Percentiles rank a stretch among this genome's conserved stretches.
Conservation (phyloP, 2,797 vertebrate species). For the Sternarchorhynchus goeldii region DNA sequence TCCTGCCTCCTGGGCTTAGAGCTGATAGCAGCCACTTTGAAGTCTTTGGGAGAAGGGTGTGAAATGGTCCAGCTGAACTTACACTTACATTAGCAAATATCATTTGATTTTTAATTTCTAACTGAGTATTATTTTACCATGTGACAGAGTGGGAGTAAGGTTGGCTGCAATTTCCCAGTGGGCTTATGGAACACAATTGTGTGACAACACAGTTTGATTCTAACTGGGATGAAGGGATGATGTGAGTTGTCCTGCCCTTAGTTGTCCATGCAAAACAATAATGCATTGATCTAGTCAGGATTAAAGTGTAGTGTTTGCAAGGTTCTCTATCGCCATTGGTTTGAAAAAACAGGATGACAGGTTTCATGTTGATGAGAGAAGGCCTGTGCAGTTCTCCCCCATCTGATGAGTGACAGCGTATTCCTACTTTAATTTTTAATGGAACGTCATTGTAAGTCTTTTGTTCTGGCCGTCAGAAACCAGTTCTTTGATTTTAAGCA, state of each 20-base stretch:
- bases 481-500: background rate
- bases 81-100: background rate
- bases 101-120: background rate
- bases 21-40: background rate
- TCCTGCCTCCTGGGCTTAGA: background rate
- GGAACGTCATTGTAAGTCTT: too few relatives aligned
- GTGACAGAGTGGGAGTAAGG: too few relatives aligned
- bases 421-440: too few relatives aligned
- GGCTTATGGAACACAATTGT: background rate
- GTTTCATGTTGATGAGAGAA: too few relatives aligned
- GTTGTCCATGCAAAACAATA: background rate
- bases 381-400: too few relatives aligned
- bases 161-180: background rate
- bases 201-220: background rate
- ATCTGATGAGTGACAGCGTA: too few relatives aligned
- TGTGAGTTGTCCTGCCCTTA: background rate
- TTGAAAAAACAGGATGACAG: too few relatives aligned
- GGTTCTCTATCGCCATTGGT: too few relatives aligned
- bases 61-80: background rate
- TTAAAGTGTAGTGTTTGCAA: background rate
- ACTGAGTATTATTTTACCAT: conserved; percentile 3
- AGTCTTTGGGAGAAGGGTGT: background rate
- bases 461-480: too few relatives aligned
- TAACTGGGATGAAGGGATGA: too few relatives aligned
- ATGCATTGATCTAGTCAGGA: background rate